Base-by-base conservation (phyloP, 1,140 invertebrate genomes). In the Ceratina australensis region DNA sequence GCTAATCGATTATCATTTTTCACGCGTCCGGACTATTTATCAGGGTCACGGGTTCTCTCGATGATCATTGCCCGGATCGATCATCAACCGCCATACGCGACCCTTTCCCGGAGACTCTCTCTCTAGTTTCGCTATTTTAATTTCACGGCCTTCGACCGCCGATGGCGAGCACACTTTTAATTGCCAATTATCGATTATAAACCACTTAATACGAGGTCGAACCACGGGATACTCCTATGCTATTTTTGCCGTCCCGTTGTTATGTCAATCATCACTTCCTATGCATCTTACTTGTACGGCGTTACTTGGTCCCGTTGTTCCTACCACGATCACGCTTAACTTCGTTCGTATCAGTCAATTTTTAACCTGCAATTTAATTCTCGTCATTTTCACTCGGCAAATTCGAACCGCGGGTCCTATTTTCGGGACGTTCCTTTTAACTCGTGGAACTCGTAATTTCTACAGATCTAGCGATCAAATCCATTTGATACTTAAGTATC, bases 151-250 rank as follows among this genome's bases (percentile, higher is more conserved):
- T 59, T 20, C 66, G 54, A 22, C 24, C 26, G 57, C 24, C 65
- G 73, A 76, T 67, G 57, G 57, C 66, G 67, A 54, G 67, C 42
- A 60, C 47, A 77, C 74, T 77, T 77, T 77, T 77, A 77, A 77
- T 77, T 77, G 74, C 20, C 74, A 77, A 77, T 77, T 77, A 77
- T 77, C 74, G 74, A 77, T 77, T 71, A 77, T 77, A 61, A 77
- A 77, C 74, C 74, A 71, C 67, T 77, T 77, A 77, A 71, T 56
- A 71, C 56, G 47, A 69, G 16, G 73, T 59, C 73, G 56, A 22
- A 16, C 50, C 26, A 63, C 74, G 20, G 24, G 66, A 61, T 61
- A 52, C 59, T 20, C 42, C 68, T 59, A 26, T 20, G 12, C 52
- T 59, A 59, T 59, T 71, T 71, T 47, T 57, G 33, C 54, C 15